Evolutionary conservation across 2,888 invertebrate species (phyloP), one percentile per base, ranked within the genome.

Genomic region (Drosophila mimica): DNA sequence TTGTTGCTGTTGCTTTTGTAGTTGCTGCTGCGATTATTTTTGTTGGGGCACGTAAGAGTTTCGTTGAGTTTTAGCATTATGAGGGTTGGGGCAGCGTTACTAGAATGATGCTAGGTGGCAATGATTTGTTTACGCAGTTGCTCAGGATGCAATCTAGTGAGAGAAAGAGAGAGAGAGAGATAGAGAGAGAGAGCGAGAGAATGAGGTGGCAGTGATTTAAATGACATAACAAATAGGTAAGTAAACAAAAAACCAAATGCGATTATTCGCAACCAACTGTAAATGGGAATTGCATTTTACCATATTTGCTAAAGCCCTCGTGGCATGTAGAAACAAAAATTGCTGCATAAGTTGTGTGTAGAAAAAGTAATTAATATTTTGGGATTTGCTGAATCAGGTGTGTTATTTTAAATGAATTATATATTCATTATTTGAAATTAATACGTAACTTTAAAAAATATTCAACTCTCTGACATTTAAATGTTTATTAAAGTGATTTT

Each of bases 11-110:
- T 38, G 38, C 15, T 25, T 15, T 46, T 25, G 46, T 25, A 46
- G 46, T 25, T 46, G 46, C 15, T 49, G 36, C 9, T 34, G 52
- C 57, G 25, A 36, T 49, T 33, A 33, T 13, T 49, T 57, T 28
- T 54, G 34, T 59, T 72, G 65, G 20, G 31, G 40, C 49, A 59
- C 51, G 61, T 15, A 57, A 59, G 70, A 75, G 71, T 75, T 78
- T 79, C 65, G 68, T 75, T 79, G 71, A 61, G 79, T 71, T 78
- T 57, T 9, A 20, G 51, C 38, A 61, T 34, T 51, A 52, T 33
- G n/a, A 40, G 6, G 43, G 28, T 15, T 20, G 36, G 11, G 48
- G 51, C 15, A 46, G 25, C 15, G 4, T 46, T 46, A 25, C 15
- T 15, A 11, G 17, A 13, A 33, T 48, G 54, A n/a, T 30, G 58